Base-by-base conservation (phyloP, 2,797 vertebrate genomes). In the Brotula barbata region DNA sequence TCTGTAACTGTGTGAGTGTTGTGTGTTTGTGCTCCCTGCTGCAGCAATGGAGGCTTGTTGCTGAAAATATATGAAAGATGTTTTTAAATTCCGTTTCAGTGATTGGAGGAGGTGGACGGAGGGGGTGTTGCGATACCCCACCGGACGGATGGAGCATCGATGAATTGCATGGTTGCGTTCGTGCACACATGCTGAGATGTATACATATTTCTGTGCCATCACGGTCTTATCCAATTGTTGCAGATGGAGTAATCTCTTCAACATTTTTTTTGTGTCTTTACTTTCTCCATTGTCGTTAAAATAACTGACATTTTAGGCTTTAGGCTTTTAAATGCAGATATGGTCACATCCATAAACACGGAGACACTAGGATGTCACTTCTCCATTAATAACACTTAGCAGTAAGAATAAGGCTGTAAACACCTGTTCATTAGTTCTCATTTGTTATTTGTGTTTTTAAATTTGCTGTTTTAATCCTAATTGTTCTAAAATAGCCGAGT, bases 1-100 rank as follows among this genome's bases (percentile, higher is more conserved):
- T 49, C 34, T 42, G 54, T 46, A 37, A 31, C 44, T 31, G 56
- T 14, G 41, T 11, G 41, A 31, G 60, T 25, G 44, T 37, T 19
- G 49, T 6, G 51, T 43, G 62, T 36, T 68, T 45, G 71, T 28
- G 48, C 56, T 45, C 60, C 33, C 62, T 50, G 68, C 75, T 65
- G 85, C 82, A 81, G 81, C 78, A 74, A 73, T 71, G 82, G 80
- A 83, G 73, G 78, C 54, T 66, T 64, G 74, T 71, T 77, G 73
- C 73, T 71, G 77, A 70, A 80, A 72, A 72, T 68, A 82, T 83
- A 76, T 83, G 72, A 80, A 80, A 79, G 64, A 81, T 73, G 64
- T 74, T 77, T 81, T 85, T 67, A 81, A 88, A 85, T 81, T 77
- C 54, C 71, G 83, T 33, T 77, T 81, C 68, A 73, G 73, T 75